Evolutionary conservation across 2,113 vertebrate species (phyloP), one percentile per base, ranked within the genome.

Genomic region (Ramphastos sulfuratus): DNA sequence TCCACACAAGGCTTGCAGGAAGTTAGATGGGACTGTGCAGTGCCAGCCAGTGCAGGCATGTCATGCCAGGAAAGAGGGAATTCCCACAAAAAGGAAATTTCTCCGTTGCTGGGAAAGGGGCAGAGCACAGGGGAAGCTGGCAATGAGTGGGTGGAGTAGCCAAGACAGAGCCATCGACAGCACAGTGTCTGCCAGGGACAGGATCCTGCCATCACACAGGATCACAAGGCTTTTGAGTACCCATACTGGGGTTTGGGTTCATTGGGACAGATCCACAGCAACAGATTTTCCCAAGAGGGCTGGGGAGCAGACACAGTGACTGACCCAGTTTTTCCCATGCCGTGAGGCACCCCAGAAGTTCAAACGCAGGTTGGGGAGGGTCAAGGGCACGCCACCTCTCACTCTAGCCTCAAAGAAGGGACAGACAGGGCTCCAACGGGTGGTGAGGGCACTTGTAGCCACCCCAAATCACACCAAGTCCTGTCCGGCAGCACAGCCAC

Each of bases 31-130:
- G 21, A 82, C 30, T 0, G 0, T 11, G 56, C 1, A 2, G 31
- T 48, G 81, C 83, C 48, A 37, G 60, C 42, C 1, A 2, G 31
- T 7, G 5, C 3, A 46, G 77, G 65, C 52, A 46, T 0, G 7
- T 15, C 56, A 30, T 56, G 28, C 77, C 84, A 84, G 77, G 74
- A 78, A 91, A 69, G 74, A 44, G 84, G 89, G 77, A 95, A 93
- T 85, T 92, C 93, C 94, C 94, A 89, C 3, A 4, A 44, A 90
- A 74, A 61, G 30, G 67, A 85, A 90, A 80, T 80, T 91, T 90
- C 25, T 92, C 19, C 46, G 48, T 71, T 75, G 54, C 75, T 3
- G 9, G 81, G 77, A 94, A 95, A 60, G 21, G 54, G 81, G 58
- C 73, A 95, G 81, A 12, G 0, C 31, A n/a, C 63, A 56, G 28